Evolutionary conservation across 1,140 invertebrate genomes (phyloP).

Genomic region (Macrosteles quadrilineatus): DNA sequence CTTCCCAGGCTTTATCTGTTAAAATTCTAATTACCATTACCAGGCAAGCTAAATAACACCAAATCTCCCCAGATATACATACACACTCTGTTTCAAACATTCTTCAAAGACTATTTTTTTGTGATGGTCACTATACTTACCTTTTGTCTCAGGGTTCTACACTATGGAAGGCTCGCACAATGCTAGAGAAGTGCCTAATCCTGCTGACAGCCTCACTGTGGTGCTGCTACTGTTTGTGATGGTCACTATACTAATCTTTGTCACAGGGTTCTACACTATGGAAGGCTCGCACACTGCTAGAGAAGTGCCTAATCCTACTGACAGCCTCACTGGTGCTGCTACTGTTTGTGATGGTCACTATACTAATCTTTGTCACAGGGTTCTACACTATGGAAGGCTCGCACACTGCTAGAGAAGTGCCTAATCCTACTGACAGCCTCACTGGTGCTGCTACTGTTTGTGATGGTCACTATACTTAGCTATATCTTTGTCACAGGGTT

Average conservation of each 20-base stretch:
- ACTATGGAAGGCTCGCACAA: conserved; percentile 63
- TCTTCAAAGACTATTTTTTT: too few species aligned
- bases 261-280: conserved; percentile 60
- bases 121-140: too few species aligned
- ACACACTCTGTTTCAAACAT: too few species aligned
- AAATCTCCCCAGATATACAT: too few species aligned
- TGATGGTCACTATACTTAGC: conserved; percentile 52
- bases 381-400: conserved; percentile 63
- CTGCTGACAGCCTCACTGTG: conserved; percentile 56
- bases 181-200: conserved; percentile 60
- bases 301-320: conserved; percentile 59
- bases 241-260: conserved; percentile 43
- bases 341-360: conserved; percentile 57
- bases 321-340: conserved; percentile 62
- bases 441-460: conserved; percentile 63
- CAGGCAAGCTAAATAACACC: too few species aligned
- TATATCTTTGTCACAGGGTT: too few species aligned
- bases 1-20: too few species aligned
- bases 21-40: too few species aligned
- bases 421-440: conserved; percentile 57
- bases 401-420: conserved; percentile 59
- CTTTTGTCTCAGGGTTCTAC: conserved; percentile 58
- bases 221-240: conserved; percentile 65
- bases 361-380: conserved; percentile 48
- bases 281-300: conserved; percentile 61